Percentiles rank a stretch among this genome's conserved stretches.
Conservation (phyloP, 2,888 invertebrate species). For the Anticlea derivata region DNA sequence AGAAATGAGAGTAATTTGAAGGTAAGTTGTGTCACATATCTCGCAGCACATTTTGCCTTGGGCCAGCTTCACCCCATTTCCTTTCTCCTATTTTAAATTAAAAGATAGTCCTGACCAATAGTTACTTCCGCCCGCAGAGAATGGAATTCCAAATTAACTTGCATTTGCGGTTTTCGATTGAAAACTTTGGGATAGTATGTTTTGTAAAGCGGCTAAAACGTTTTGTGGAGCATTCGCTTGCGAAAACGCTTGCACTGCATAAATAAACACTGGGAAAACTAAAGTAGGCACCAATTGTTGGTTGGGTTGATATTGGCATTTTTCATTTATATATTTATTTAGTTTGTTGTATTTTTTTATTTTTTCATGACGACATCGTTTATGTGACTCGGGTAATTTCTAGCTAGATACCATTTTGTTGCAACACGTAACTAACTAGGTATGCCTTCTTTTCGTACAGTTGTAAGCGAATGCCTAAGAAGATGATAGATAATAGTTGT, state of each 20-base stretch:
- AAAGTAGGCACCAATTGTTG: slow-evolving; percentile 4
- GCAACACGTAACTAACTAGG: too few species aligned
- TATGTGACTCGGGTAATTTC: too few species aligned
- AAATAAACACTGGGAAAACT: slow-evolving; percentile 4
- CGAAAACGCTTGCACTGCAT: slow-evolving; percentile 11
- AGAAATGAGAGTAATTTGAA: neutral
- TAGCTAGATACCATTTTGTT: too few species aligned
- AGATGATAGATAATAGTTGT: too few species aligned
- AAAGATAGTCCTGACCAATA: slow-evolving; percentile 66
- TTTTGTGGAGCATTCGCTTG: slow-evolving; percentile 18
- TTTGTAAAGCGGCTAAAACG: slow-evolving; percentile 32
- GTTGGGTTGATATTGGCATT: slow-evolving; percentile 1
- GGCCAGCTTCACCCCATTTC: slow-evolving; percentile 9
- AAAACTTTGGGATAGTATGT: slow-evolving; percentile 34
- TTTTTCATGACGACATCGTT: too few species aligned
- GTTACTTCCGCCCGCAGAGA: slow-evolving; percentile 46
- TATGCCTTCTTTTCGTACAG: too few species aligned
- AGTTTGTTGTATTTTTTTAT: too few species aligned
- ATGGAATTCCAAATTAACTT: slow-evolving; percentile 52
- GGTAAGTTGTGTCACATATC: neutral
- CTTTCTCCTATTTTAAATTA: slow-evolving; percentile 67
- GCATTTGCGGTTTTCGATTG: slow-evolving; percentile 42
- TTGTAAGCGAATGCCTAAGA: too few species aligned
- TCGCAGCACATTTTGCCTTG: neutral
- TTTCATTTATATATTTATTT: neutral